phyloP scores from a whole-genome alignment of 2,797 vertebrate genomes.

The Ara ararauna region DNA sequence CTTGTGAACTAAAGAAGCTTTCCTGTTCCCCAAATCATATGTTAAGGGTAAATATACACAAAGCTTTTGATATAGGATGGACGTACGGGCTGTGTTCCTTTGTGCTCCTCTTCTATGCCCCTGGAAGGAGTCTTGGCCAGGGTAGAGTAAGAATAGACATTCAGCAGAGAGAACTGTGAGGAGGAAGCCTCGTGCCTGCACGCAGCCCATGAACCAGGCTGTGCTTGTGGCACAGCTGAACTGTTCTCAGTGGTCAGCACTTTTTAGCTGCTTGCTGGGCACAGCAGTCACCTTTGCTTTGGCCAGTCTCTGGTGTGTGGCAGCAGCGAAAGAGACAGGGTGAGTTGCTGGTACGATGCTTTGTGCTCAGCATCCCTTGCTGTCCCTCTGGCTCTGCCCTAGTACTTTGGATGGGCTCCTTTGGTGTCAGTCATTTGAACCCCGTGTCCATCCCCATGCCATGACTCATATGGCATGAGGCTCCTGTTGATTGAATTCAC shows the following conservation, averaged over 20 bases:
- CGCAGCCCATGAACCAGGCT: background rate
- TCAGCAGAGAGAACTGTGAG: accelerated
- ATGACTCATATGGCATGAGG: accelerated
- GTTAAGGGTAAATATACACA: background rate
- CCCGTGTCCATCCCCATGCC: background rate
- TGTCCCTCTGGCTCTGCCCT: background rate
- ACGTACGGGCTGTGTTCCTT: background rate
- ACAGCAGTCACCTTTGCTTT: background rate
- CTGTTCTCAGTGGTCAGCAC: background rate
- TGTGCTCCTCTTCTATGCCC: background rate
- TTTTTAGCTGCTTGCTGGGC: background rate
- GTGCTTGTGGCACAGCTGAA: background rate
- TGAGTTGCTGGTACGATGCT: background rate
- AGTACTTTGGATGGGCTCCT: background rate
- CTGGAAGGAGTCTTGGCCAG: background rate
- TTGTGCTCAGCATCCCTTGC: background rate
- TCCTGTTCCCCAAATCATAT: background rate
- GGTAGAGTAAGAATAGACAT: background rate
- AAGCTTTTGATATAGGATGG: background rate
- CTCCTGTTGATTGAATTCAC: background rate
- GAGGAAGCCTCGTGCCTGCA: background rate
- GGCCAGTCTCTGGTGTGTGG: background rate
- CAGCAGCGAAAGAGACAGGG: background rate
- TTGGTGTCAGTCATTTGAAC: background rate
- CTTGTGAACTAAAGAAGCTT: background rate